Percentiles rank a stretch among this genome's conserved stretches.
These are phyloP conservation scores for Antedon mediterranea DNA, from an alignment of 53 echinoderm and acorn worm genomes.

Conservation along the genomic window DNA sequence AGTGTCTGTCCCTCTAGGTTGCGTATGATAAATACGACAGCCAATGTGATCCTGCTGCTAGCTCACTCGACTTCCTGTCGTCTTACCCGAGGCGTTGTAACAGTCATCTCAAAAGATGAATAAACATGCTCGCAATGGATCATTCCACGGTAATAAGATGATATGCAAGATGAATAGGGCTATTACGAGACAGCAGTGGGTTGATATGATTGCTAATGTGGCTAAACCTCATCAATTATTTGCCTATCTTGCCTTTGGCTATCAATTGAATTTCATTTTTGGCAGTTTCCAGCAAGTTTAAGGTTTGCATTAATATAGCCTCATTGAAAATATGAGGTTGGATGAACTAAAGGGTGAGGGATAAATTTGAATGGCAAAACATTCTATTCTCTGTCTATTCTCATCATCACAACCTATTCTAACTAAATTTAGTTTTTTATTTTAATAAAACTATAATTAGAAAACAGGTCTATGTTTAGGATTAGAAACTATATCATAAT, in stretches of 20 bases:
- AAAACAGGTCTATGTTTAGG: too few relatives aligned
- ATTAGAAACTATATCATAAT: too few relatives aligned
- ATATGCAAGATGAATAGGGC: not conserved
- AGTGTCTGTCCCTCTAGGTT: not conserved
- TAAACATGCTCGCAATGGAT: not conserved
- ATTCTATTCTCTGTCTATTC: too few relatives aligned
- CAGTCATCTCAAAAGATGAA: not conserved
- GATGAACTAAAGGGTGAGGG: not conserved
- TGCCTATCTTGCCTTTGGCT: not conserved
- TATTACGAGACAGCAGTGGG: not conserved
- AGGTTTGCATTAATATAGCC: not conserved
- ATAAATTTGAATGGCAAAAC: not conserved
- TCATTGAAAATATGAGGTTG: not conserved
- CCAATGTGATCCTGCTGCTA: not conserved
- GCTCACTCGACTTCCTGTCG: not conserved
- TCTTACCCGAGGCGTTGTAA: not conserved
- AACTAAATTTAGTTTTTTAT: too few relatives aligned
- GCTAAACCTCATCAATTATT: not conserved
- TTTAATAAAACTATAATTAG: too few relatives aligned
- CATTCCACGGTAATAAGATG: not conserved
- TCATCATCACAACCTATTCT: too few relatives aligned
- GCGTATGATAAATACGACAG: not conserved
- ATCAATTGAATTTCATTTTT: not conserved
- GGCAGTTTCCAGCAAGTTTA: not conserved
- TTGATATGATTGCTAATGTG: slow-evolving; percentile 1